Base-by-base conservation (phyloP, 2,797 vertebrate genomes). In the Tolypeutes matacus region DNA sequence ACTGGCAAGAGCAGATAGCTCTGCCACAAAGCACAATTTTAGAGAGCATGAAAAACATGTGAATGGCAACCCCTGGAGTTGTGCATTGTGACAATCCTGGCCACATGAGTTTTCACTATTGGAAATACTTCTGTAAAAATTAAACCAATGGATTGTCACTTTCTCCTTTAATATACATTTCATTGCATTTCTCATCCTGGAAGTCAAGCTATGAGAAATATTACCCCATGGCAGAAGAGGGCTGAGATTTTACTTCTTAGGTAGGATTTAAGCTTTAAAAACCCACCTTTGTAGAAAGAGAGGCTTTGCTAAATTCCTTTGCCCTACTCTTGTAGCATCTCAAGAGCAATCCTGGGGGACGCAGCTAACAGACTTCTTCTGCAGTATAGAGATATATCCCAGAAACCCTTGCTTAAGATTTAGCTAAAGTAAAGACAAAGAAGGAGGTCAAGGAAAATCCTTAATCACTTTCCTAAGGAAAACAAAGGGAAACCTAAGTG, bases 121-220 rank as follows among this genome's bases (percentile, higher is more conserved):
- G 17, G 69, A 89, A 93, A 82, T 27, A 34, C 14, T 82, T 21
- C 39, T 67, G 67, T n/a, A 91, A 65, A 75, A 51, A 93, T 11
- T 58, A 62, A 89, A 53, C 27, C 23, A 34, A 85, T 49, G 34
- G 53, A 69, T 27, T 86, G 83, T 94, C 18, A 62, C 27, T 73
- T 85, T 83, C 29, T 81, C 77, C 51, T 58, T 91, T 76, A 84
- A 56, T 42, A 42, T 8, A 2, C 72, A 51, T 76, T 67, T 31
- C 20, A 88, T 7, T 72, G 27, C 2, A 29, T 67, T 94, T 94
- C 20, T 88, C 21, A 80, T 80, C 18, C 34, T 62, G 9, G 56
- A 87, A 9, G 25, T 83, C 86, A 67, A 88, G 31, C 13, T 36
- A 67, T 56, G 36, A 94, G 67, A 94, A 88, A 70, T 56, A 75